Conservation (phyloP, 1,140 invertebrate genomes). For the Brachionus calyciflorus region DNA sequence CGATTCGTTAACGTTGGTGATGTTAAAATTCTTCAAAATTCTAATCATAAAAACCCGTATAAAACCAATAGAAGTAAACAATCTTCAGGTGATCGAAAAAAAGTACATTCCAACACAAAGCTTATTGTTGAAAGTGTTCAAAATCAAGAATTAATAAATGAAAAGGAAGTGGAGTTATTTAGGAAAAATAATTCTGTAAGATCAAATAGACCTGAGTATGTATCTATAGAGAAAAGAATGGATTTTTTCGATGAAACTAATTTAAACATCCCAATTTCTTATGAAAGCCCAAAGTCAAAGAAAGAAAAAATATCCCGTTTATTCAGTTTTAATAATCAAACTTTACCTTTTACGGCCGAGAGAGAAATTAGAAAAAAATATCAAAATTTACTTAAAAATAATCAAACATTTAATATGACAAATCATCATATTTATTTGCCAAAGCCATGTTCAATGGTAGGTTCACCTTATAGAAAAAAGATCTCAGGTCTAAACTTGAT, state of each 20-base stretch:
- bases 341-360: slow-evolving; percentile 5
- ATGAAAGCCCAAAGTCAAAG: neutral
- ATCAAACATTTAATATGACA: neutral
- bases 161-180: too few species aligned
- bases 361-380: slow-evolving; percentile 3
- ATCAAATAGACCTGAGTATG: neutral
- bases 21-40: neutral
- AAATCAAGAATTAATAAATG: neutral
- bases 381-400: neutral
- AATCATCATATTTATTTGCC: slow-evolving; percentile 36
- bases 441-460: neutral
- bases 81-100: neutral
- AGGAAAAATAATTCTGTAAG: neutral
- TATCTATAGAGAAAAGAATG: slow-evolving; percentile 12
- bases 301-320: neutral
- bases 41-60: neutral
- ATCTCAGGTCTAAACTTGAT: neutral
- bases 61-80: neutral
- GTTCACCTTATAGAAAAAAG: neutral
- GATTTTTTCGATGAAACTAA: neutral
- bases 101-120: neutral
- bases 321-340: slow-evolving; percentile 12
- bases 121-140: neutral
- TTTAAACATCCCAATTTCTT: neutral
- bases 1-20: slow-evolving; percentile 14